phyloP scores from a whole-genome alignment of 2,113 vertebrate genomes.

The Pampusana beccarii region DNA sequence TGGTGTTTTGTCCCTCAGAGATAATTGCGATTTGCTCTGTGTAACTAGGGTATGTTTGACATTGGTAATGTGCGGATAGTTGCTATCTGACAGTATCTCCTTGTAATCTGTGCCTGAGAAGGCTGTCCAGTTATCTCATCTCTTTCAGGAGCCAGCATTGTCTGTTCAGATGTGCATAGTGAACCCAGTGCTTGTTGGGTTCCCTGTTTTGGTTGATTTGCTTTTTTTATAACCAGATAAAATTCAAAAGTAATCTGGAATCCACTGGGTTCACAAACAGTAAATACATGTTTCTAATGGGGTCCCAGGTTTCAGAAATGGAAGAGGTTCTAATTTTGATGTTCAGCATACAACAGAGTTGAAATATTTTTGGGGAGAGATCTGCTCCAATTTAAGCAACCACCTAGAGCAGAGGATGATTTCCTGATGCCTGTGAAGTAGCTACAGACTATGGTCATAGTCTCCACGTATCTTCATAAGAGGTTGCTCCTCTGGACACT shows the following conservation, averaged over 20 bases:
- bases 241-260: not conserved
- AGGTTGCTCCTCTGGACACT: not conserved
- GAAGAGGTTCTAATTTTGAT: not conserved
- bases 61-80: rapidly evolving
- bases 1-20: not conserved
- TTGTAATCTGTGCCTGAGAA: not conserved
- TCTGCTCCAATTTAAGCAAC: not conserved
- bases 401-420: not conserved
- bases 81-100: not conserved
- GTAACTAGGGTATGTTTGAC: not conserved
- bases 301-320: not conserved
- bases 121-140: not conserved
- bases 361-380: rapidly evolving
- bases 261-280: not conserved
- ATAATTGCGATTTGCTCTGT: not conserved
- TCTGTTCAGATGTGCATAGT: not conserved
- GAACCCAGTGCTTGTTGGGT: not conserved
- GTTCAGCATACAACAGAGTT: not conserved
- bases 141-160: not conserved
- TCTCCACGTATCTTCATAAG: not conserved
- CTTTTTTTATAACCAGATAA: not conserved
- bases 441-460: not conserved
- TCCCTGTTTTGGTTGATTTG: not conserved
- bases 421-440: not conserved
- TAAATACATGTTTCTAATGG: not conserved